Base-by-base conservation (phyloP, 2,888 invertebrate genomes). In the Patella ulyssiponensis region DNA sequence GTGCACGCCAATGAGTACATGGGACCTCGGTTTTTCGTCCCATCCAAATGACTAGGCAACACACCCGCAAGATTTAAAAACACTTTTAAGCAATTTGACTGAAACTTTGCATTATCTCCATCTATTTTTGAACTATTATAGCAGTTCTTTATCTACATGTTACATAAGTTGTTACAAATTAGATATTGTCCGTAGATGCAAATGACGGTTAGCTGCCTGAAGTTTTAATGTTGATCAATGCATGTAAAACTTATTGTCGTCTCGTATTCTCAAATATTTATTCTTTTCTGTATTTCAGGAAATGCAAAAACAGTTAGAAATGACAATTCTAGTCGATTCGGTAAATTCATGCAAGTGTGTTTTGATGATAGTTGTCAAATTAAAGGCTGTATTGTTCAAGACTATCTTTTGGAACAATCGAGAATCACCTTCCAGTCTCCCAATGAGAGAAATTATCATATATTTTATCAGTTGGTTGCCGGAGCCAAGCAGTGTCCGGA, bases 271-370 rank as follows among this genome's bases (percentile, higher is more conserved):
- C n/a, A 14, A 17, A 15, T 64, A 53, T 20, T 73, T 53, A 64
- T 23, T 27, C 11, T 58, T 11, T 44, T 69, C 75, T 73, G 54
- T 73, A 27, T 82, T 83, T 17, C 81, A 89, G 98, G 98, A n/a
- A 98, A 98, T 92, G 98, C 99, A 9, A 95, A 98, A 89, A 98
- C 98, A 20, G 95, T 97, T 77, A 94, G 97, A 88, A 99, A 99
- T 92, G 98, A 98, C 92, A 98, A 98, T 92, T 98, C 97, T 90
- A 97, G 97, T 86, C 94, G 98, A 81, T 98, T 98, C 90, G 98
- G 98, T 83, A 98, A 98, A 93, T 97, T 97, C 91, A 93, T 98
- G 86, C 97, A 98, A 93, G 95, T 98, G 71, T 97, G 97, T 91
- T 98, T 98, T 92, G 96, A 97, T 93, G 95, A 96, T 93, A 86